Evolutionary conservation across 2,797 vertebrate species (phyloP), one percentile per base, ranked within the genome.

Genomic region (Hypotaenidia philippensis): DNA sequence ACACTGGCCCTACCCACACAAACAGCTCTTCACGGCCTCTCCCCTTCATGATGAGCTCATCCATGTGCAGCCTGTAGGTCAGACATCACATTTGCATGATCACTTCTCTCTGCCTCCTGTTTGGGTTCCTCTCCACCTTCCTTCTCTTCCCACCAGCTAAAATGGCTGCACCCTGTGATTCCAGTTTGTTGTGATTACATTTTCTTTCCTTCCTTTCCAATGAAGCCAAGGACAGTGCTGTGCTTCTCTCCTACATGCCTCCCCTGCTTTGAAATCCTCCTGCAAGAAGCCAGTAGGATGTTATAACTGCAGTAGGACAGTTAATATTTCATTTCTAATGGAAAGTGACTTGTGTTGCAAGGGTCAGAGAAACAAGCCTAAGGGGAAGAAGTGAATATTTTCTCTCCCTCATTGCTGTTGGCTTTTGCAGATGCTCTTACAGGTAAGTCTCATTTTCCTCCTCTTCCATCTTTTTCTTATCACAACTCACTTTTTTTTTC

Each of bases 321-420:
- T 50, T 88, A 87, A 85, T 75, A 91, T 75, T 86, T 75, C 66
- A 92, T 82, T 94, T 80, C 47, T 52, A 88, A 65, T 19, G 32
- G 38, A 85, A 95, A 31, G 57, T 56, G 65, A 90, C 66, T 83
- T 87, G 26, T 75, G 60, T 52, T 77, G 44, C 15, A 19, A 92
- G 94, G 85, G 74, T 86, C 81, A 94, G 59, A 95, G 82, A 85
- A 87, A 80, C 38, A 45, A 91, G 65, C 61, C 36, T 23, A 69
- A 69, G 70, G 36, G 38, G 82, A 82, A 70, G 25, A 79, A 86
- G 66, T 22, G 22, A 13, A 83, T n/a, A 20, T 91, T 95, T 93
- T 75, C 32, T 63, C 36, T 89, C n/a, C 16, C 34, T 94, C n/a
- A 10, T 13, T 49, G 20, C 45, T 59, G 32, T 68, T 82, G 61